Conservation (phyloP, 2,888 invertebrate species). For the Furcula furcula region DNA sequence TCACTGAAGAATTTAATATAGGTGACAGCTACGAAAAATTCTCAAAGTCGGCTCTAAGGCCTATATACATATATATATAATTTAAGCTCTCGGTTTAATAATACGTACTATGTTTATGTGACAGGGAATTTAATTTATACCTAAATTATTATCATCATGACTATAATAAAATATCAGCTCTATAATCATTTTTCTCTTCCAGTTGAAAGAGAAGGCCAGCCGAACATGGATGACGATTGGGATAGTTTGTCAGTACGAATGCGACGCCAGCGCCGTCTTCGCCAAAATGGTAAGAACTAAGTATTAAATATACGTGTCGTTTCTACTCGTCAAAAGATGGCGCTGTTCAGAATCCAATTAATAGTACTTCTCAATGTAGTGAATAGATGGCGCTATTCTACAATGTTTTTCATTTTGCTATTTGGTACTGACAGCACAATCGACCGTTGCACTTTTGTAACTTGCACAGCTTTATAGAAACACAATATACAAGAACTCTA, state of each 20-base stretch:
- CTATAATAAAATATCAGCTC: background rate
- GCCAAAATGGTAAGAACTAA: constrained; percentile 59
- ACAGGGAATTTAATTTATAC: too few relatives aligned
- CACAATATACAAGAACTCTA: too few relatives aligned
- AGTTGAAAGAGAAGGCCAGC: constrained; percentile 82
- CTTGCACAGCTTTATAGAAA: too few relatives aligned
- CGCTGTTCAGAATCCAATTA: constrained; percentile 1
- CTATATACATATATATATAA: too few relatives aligned
- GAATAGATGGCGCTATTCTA: background rate
- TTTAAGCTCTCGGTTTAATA: too few relatives aligned
- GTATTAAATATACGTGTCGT: constrained; percentile 28
- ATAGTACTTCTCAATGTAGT: background rate
- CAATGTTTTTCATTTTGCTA: background rate
- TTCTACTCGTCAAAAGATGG: constrained; percentile 18
- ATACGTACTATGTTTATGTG: too few relatives aligned
- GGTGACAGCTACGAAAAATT: too few relatives aligned
- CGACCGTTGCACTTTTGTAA: too few relatives aligned
- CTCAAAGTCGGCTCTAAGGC: too few relatives aligned
- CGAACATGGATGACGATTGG: constrained; percentile 88
- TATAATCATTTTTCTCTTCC: constrained; percentile 22
- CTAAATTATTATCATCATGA: too few relatives aligned
- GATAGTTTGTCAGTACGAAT: constrained; percentile 90
- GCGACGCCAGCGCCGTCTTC: constrained; percentile 83
- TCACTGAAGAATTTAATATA: too few relatives aligned
- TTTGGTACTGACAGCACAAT: too few relatives aligned